phyloP scores from a whole-genome alignment of 64 coral and sea anemone genomes.

The Trachythela sp. region DNA sequence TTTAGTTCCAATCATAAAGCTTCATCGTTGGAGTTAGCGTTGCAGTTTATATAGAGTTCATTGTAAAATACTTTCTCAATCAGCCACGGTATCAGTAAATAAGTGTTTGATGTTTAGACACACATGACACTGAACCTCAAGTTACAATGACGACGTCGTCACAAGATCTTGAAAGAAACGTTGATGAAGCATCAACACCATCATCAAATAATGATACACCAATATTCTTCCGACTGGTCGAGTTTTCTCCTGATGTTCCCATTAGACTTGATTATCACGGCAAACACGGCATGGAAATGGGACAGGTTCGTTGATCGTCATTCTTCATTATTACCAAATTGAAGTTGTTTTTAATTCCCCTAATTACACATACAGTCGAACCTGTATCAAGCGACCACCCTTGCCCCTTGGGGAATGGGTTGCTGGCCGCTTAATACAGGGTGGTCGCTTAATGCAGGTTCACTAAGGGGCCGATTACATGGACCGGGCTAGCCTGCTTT shows the following conservation, averaged over 20 bases:
- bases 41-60: too few species aligned
- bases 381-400: too few species aligned
- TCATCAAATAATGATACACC: conserved; percentile 21
- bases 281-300: conserved; percentile 79
- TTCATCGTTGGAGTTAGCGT: too few species aligned
- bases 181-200: background rate
- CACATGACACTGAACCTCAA: background rate
- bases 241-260: conserved; percentile 92
- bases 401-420: too few species aligned
- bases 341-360: too few species aligned
- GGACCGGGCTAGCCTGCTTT: too few species aligned
- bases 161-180: background rate
- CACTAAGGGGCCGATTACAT: too few species aligned
- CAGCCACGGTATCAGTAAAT: background rate
- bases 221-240: conserved; percentile 85
- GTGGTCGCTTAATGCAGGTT: too few species aligned
- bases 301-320: conserved; percentile 49
- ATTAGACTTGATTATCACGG: conserved; percentile 97
- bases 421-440: too few species aligned
- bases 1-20: too few species aligned
- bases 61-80: too few species aligned
- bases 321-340: background rate
- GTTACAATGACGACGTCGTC: background rate
- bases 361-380: too few species aligned
- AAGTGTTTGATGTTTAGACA: background rate